Conservation (phyloP, 2,113 vertebrate species). For the Salvator merianae region DNA sequence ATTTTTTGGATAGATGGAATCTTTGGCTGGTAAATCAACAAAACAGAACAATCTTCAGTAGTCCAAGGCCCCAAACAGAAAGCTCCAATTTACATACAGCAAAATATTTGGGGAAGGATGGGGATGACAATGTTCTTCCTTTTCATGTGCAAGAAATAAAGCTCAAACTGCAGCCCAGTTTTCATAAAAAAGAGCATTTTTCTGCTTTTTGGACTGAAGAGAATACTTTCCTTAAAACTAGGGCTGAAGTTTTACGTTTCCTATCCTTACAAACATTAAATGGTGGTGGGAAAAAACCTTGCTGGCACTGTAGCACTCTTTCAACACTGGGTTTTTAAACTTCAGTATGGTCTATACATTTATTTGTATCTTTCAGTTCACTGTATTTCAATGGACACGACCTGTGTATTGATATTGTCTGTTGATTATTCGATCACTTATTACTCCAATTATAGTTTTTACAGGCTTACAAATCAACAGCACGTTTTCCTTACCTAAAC, state of each 20-base stretch:
- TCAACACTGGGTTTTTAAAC: too few relatives aligned
- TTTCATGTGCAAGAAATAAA: neutral
- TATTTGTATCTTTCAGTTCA: too few relatives aligned
- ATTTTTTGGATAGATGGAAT: neutral
- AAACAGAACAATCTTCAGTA: neutral
- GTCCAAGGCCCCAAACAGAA: neutral
- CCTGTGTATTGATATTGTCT: too few relatives aligned
- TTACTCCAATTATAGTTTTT: too few relatives aligned
- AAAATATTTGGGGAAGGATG: neutral
- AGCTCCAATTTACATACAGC: neutral
- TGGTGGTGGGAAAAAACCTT: too few relatives aligned
- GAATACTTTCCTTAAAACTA: neutral
- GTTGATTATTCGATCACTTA: too few relatives aligned
- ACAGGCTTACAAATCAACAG: neutral
- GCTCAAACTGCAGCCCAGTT: neutral
- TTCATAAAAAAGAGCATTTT: neutral
- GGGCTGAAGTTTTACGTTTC: neutral
- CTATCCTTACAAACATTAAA: neutral
- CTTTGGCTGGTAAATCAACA: too few relatives aligned
- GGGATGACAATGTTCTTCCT: neutral
- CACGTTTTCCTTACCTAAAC: neutral
- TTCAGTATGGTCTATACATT: too few relatives aligned
- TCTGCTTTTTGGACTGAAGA: neutral
- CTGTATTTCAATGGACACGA: too few relatives aligned
- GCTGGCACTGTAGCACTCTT: too few relatives aligned